Percentiles rank a stretch among this genome's conserved stretches.
These are phyloP conservation scores for Pelobates cultripes DNA, from an alignment of 2,797 vertebrate species.

Conservation along the genomic window DNA sequence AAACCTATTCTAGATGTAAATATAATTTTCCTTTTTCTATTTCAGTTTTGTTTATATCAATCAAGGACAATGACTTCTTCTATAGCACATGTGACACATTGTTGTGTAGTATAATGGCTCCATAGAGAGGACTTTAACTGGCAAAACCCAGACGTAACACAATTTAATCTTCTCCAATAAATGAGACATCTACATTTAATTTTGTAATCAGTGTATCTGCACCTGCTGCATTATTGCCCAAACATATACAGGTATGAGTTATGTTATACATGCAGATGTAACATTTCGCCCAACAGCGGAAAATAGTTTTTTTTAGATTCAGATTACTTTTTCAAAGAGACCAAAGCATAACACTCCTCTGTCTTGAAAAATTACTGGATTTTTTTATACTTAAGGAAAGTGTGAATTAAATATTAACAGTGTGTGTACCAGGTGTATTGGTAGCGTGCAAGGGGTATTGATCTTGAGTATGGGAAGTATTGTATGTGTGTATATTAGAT, in stretches of 20 bases:
- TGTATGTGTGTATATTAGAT: no score
- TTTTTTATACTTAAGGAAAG: background rate
- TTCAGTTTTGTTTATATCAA: background rate
- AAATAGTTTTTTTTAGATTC: background rate
- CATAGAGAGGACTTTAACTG: background rate
- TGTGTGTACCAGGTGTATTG: background rate
- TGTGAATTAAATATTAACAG: background rate
- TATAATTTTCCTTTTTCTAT: no score
- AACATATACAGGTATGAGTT: background rate
- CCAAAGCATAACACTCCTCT: background rate
- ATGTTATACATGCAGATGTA: background rate
- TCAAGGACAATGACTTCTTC: background rate
- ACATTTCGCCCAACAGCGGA: background rate
- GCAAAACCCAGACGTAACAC: constrained; percentile 8
- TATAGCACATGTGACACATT: background rate
- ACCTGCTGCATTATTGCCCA: constrained; percentile 6
- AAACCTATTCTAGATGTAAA: no score
- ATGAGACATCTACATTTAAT: constrained; percentile 18
- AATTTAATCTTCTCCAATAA: constrained; percentile 1
- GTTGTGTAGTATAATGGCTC: background rate
- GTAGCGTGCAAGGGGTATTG: no score
- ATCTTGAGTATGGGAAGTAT: no score
- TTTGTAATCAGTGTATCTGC: background rate
- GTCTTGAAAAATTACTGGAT: background rate
- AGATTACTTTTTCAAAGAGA: background rate